Evolutionary conservation across 2,113 vertebrate genomes (phyloP), one percentile per base, ranked within the genome.

Genomic region (Dasyprocta punctata): DNA sequence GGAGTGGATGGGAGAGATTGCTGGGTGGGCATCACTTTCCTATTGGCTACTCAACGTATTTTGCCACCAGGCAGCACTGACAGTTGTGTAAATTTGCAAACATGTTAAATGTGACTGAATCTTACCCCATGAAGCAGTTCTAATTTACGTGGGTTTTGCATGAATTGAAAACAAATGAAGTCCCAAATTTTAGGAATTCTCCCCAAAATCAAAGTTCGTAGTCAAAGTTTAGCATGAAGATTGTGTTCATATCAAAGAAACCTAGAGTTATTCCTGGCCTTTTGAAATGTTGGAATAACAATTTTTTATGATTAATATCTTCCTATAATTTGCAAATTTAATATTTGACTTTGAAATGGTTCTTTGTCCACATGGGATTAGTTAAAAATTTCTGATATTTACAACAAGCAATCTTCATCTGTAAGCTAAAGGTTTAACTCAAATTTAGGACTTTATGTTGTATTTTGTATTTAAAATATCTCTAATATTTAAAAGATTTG

Each of bases 381-480:
- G 86, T 90, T 26, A 2, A 92, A 78, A 26, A 36, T 69, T 82
- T 63, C 4, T 26, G 19, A 24, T 52, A 67, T 87, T 89, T 71
- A 83, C 1, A 58, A 1, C 2, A 71, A 92, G 5, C 24, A 65
- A 7, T 54, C 10, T 92, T 92, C 49, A 93, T 73, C 28, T 88
- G n/a, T 80, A 89, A 92, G 49, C 9, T 86, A 80, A 67, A 13
- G 19, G 75, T 69, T 92, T 65, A 75, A 96, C 5, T 81, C 85
- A 26, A 92, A 73, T 9, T 67, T 93, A 36, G 52, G 8, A 89
- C 10, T 60, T 1, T 86, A 24, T 56, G 44, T 7, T 26, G 22
- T 58, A 54, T 92, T 93, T 93, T 88, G 13, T 41, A 95, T 83
- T 97, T 96, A 85, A 89, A 78, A 41, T 73, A 60, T 47, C 4